Base-by-base conservation (phyloP, 2,797 vertebrate genomes). In the Leuciscus waleckii region DNA sequence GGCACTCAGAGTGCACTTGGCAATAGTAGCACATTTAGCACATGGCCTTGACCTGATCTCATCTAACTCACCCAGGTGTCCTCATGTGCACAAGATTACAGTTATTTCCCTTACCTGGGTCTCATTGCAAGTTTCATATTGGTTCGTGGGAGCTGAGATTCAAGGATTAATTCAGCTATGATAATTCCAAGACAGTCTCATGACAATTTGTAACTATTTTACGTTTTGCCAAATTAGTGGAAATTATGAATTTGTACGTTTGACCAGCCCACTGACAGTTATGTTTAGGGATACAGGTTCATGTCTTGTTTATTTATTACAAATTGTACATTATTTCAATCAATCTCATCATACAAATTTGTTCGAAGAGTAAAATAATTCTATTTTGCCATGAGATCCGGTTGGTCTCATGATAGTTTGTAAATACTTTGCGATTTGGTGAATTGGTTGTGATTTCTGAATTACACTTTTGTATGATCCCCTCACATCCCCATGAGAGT, bases 21-120 rank as follows among this genome's bases (percentile, higher is more conserved):
- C 17, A 2, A 73, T 68, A 67, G 63, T n/a, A 75, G 19, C 82
- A 65, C 74, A 35, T 79, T 83, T 86, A 39, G 69, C 73, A 58
- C 39, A 29, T 41, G 32, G 61, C 35, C 16, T 76, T 83, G 61
- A 76, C 73, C 61, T 83, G 46, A 63, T 84, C 46, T 49, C 46
- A 16, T 5, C 63, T 68, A 43, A 14, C 46, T 54, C 43, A 70
- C 46, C 16, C 67, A 71, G 67, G 19, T 84, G 75, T 79, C 83
- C 67, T 37, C 26, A 1, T 84, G 11, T 65, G 41, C 56, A 26
- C 56, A 10, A 21, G 35, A 75, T 83, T 83, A 83, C 16, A 65
- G 70, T 51, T 75, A 49, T 65, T 75, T 9, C 9, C 29, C 14
- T 83, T 29, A 65, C 54, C 68, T 41, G 51, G 51, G 37, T 54